Percentiles rank a stretch among this genome's conserved stretches.
These are phyloP conservation scores for Muricea muricata DNA, from an alignment of 92 coral and sea anemone species.

Conservation along the genomic window DNA sequence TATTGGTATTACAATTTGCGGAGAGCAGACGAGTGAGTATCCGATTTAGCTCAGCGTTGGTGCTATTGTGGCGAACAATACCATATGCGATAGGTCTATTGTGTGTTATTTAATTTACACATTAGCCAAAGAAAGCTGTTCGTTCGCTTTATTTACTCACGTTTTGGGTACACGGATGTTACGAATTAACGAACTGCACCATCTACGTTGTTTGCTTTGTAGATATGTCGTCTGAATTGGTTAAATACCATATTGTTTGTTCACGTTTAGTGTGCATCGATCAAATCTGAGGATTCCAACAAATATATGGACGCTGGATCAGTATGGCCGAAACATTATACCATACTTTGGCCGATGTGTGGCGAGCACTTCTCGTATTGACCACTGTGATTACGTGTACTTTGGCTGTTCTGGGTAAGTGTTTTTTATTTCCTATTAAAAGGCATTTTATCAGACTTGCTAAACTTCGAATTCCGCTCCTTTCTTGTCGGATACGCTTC, in stretches of 20 bases:
- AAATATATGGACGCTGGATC: not conserved
- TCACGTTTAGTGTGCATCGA: not conserved
- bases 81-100: constrained; percentile 22
- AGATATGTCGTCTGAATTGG: not conserved
- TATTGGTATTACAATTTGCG: not conserved
- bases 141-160: constrained; percentile 28
- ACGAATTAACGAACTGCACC: not conserved
- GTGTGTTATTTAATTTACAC: constrained; percentile 45
- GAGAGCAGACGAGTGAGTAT: constrained; percentile 22
- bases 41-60: not conserved
- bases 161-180: constrained; percentile 11
- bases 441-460: constrained; percentile 22
- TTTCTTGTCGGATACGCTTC: constrained; percentile 30
- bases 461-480: constrained; percentile 39
- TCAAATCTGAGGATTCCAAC: not conserved
- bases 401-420: not conserved
- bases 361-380: not conserved
- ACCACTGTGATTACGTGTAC: not conserved
- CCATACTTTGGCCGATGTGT: not conserved
- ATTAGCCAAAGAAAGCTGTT: constrained; percentile 40
- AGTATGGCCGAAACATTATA: not conserved
- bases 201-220: not conserved
- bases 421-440: not conserved
- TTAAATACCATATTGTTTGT: constrained; percentile 19
- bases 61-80: constrained; percentile 30